phyloP scores from a whole-genome alignment of 1,140 invertebrate genomes.

The Nasonia giraulti region DNA sequence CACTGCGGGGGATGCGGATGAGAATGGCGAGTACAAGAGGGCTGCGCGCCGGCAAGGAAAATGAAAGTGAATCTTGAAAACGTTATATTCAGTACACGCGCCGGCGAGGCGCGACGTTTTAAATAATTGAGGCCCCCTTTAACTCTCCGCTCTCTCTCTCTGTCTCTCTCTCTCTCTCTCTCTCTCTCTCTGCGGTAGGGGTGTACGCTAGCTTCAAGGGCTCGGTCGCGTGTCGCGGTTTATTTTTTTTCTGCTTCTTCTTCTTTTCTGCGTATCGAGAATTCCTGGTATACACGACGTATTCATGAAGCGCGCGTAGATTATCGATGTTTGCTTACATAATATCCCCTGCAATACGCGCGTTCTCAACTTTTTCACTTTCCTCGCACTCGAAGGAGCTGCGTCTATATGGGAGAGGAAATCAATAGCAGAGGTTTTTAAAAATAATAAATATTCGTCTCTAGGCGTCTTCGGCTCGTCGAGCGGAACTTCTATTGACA shows the following conservation, averaged over 20 bases:
- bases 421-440: background rate
- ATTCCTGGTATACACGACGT: background rate
- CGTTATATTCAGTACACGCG: slow-evolving; percentile 61
- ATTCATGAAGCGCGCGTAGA: too few relatives aligned
- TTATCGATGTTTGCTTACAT: background rate
- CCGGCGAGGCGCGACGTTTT: slow-evolving; percentile 60
- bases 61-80: slow-evolving; percentile 70
- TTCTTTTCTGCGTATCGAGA: background rate
- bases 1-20: background rate
- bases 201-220: slow-evolving; percentile 37
- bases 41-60: slow-evolving; percentile 54
- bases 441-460: background rate
- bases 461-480: background rate
- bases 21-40: slow-evolving; percentile 31
- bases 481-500: slow-evolving; percentile 50
- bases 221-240: slow-evolving; percentile 41
- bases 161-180: too few relatives aligned
- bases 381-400: background rate
- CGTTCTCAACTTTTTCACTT: background rate
- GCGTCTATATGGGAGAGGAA: background rate
- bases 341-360: too few relatives aligned
- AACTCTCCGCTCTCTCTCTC: slow-evolving; percentile 11
- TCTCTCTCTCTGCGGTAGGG: background rate
- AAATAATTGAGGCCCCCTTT: slow-evolving; percentile 63
- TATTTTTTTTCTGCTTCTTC: slow-evolving; percentile 27